Evolutionary conservation across 2,888 invertebrate genomes (phyloP), one percentile per base, ranked within the genome.

Genomic region (Dione juno): DNA sequence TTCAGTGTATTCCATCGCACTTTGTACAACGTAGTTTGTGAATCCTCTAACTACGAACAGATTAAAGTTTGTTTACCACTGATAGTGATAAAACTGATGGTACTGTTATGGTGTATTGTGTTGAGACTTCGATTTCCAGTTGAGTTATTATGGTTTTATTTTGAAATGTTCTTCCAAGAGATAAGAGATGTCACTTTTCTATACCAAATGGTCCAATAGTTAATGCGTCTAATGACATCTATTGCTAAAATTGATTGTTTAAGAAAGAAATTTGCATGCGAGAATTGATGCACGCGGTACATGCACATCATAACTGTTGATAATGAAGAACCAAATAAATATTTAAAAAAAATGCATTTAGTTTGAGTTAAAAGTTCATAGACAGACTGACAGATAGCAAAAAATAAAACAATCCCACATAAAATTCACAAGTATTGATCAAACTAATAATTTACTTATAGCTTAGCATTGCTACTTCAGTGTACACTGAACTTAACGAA

Each of bases 31-130:
- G 71, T 71, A 67, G 71, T 74, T 71, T 71, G 69, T 52, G 69
- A 74, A 66, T 67, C 67, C 59, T 74, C 69, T 21, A 74, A 72
- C 69, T 70, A 72, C 69, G 67, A 54, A 67, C 74, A 74, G 72
- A 74, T 74, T 74, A 74, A 74, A 53, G 74, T 50, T 58, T 13
- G 16, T 19, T 10, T 35, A 66, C 69, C 72, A 72, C 37, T 50
- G 52, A 52, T 37, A 11, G 50, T 50, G 16, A 50, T 19, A 3
- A 50, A 1, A 50, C 19, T 1, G 50, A 9, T 5, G 50, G 11
- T 50, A 50, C 6, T 1, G 19, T 13, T 50, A 10, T 10, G 10
- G 10, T 3, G 9, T n/a, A 16, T 16, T 9, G 48, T 48, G 16
- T 3, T 45, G 45, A 8, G 16, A 3, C 9, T 48, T 10, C 9